These are phyloP conservation scores for Valencia hispanica DNA, from an alignment of 2,797 vertebrate species.

Conservation along the genomic window DNA sequence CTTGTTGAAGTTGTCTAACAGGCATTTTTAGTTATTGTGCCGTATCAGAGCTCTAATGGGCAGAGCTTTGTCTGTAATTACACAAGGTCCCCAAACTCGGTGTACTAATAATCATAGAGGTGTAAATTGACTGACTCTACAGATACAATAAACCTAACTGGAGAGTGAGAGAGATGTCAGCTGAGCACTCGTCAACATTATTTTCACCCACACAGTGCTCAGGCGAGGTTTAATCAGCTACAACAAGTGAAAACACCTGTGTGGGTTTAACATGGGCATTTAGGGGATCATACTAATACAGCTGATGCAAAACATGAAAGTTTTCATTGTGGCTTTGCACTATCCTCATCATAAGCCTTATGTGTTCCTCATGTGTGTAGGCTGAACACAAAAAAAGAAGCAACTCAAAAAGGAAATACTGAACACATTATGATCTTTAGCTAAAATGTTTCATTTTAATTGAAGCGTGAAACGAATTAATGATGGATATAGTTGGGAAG, in stretches of 20 bases:
- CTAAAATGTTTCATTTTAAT: not conserved
- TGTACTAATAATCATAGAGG: constrained; percentile 64
- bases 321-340: constrained; percentile 29
- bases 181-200: constrained; percentile 44
- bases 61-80: constrained; percentile 35
- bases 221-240: constrained; percentile 61
- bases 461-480: not conserved
- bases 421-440: not conserved
- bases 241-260: constrained; percentile 64
- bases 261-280: constrained; percentile 43
- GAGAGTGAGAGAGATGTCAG: constrained; percentile 60
- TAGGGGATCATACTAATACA: constrained; percentile 36
- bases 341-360: constrained; percentile 15
- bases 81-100: constrained; percentile 43
- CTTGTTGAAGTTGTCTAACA: constrained; percentile 7
- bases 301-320: constrained; percentile 35
- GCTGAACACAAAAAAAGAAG: constrained; percentile 9
- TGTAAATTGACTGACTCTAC: constrained; percentile 66
- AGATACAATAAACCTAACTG: constrained; percentile 61
- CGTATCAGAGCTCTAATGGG: constrained; percentile 31
- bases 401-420: constrained; percentile 3
- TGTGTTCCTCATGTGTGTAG: constrained; percentile 8
- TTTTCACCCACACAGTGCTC: constrained; percentile 64
- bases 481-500: not conserved
- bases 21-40: constrained; percentile 21